Evolutionary conservation across 2,113 vertebrate genomes (phyloP).

Genomic region (Ifrita kowaldi): DNA sequence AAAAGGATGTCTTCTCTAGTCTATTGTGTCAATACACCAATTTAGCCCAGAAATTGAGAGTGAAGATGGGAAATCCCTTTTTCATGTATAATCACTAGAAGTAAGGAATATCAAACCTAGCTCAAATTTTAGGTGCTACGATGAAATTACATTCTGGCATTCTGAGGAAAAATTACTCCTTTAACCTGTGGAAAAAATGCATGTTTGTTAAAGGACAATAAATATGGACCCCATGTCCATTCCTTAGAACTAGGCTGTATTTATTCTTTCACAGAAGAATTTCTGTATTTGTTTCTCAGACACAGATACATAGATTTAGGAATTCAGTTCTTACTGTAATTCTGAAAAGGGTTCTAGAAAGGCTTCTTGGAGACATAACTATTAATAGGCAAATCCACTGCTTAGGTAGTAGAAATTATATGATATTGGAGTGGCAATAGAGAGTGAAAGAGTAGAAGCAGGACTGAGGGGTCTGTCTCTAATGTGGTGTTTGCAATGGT

Average conservation of each 20-base stretch:
- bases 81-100: not conserved
- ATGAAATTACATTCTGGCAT: not conserved
- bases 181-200: not conserved
- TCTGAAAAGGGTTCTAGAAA: not conserved
- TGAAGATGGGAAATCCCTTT: not conserved
- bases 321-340: not conserved
- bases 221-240: not conserved
- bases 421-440: not conserved
- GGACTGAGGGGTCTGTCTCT: not conserved
- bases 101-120: not conserved
- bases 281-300: not conserved
- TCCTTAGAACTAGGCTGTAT: not conserved
- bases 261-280: not conserved
- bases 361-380: not conserved
- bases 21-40: not conserved
- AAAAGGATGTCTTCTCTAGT: not conserved
- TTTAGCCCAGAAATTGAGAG: not conserved
- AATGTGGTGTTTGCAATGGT: not conserved
- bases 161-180: not conserved
- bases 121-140: not conserved
- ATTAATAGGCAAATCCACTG: not conserved
- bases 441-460: not conserved
- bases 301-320: not conserved
- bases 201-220: not conserved
- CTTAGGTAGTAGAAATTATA: not conserved